Conservation (phyloP, 2,888 invertebrate species). For the Bombyx huttoni region DNA sequence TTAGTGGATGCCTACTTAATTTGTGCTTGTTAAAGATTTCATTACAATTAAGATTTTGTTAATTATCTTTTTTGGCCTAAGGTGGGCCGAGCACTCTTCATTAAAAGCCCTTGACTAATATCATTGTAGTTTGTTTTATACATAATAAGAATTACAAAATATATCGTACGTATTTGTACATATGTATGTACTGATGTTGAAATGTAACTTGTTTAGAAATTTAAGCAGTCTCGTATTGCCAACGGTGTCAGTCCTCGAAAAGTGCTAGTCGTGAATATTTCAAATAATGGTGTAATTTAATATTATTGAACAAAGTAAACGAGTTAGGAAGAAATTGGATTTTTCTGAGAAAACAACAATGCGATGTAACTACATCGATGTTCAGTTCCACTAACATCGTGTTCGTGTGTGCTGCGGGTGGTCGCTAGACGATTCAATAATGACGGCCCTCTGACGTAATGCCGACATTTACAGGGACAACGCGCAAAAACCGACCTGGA, state of each 20-base stretch:
- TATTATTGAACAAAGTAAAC: not conserved
- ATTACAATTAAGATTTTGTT: not conserved
- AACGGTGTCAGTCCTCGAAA: no score
- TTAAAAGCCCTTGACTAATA: no score
- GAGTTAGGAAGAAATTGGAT: not conserved
- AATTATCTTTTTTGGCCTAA: not conserved
- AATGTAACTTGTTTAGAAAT: no score
- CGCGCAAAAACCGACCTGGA: constrained; percentile 45
- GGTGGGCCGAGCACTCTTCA: not conserved
- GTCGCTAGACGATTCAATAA: constrained; percentile 58
- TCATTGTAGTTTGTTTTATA: no score
- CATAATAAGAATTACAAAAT: no score
- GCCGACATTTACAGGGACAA: constrained; percentile 32
- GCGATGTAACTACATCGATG: constrained; percentile 2
- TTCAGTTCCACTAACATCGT: constrained; percentile 28
- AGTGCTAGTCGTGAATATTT: not conserved
- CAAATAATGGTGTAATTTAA: not conserved
- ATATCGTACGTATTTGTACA: no score
- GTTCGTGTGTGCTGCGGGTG: constrained; percentile 53
- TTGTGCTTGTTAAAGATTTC: not conserved
- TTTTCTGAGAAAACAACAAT: not conserved
- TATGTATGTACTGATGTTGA: no score
- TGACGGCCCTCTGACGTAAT: constrained; percentile 47
- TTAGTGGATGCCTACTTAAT: not conserved
- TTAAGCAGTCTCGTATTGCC: no score